Evolutionary conservation across 2,888 invertebrate species (phyloP).

Genomic region (Catocala fraxini): DNA sequence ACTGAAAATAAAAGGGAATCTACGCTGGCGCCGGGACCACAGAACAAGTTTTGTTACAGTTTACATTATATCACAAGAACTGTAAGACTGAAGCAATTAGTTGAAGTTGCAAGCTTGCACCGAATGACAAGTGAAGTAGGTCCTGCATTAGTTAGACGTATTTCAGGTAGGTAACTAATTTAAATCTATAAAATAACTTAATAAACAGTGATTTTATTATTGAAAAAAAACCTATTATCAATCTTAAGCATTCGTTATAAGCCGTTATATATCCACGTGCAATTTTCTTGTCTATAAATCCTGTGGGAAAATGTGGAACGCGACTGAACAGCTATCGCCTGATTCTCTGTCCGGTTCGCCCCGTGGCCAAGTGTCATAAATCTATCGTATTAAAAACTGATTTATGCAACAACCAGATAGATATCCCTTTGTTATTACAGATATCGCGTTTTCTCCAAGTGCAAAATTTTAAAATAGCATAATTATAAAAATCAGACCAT

Average conservation of each 20-base stretch:
- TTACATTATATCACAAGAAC: no score
- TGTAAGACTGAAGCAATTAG: no score
- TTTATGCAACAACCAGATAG: constrained; percentile 49
- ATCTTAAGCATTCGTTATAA: constrained; percentile 27
- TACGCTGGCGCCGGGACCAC: no score
- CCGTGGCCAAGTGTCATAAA: constrained; percentile 53
- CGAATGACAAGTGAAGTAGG: no score
- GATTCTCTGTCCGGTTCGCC: constrained; percentile 47
- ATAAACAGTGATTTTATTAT: background rate
- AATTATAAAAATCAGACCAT: background rate
- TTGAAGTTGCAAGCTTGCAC: no score
- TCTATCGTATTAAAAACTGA: constrained; percentile 61
- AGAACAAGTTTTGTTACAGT: no score
- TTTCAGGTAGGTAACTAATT: no score
- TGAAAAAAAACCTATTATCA: constrained; percentile 20
- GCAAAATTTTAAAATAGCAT: background rate
- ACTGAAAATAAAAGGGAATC: no score
- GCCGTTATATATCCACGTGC: constrained; percentile 39
- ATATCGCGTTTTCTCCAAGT: background rate
- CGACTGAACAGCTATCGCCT: constrained; percentile 52
- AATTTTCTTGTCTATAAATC: constrained; percentile 50
- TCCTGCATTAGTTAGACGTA: no score
- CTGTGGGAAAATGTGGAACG: constrained; percentile 43
- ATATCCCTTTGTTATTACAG: background rate
- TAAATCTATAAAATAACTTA: background rate